A percentile compares a stretch with the other conserved stretches of the same genome.
Evolutionary conservation across 2,888 invertebrate species (phyloP).

Genomic region (Rotaria magnacalcarata): DNA sequence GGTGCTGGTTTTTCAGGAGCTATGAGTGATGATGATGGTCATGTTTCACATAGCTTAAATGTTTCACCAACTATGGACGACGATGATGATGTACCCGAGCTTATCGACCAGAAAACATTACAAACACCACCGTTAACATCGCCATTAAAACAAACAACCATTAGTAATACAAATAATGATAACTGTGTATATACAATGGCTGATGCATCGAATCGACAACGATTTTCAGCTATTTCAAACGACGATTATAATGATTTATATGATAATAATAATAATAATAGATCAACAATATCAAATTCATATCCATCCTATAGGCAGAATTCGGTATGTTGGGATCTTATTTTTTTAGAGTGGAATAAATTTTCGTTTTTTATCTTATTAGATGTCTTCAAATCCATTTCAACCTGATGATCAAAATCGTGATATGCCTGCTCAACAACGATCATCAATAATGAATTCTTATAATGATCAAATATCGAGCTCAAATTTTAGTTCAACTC

Average conservation of each 20-base stretch:
- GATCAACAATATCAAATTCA: neutral
- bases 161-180: neutral
- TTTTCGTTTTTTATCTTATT: neutral
- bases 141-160: neutral
- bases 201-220: neutral
- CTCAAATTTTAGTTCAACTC: neutral
- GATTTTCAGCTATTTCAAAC: neutral
- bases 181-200: neutral
- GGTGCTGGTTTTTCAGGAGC: neutral
- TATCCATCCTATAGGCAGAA: neutral
- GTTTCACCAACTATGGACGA: slow-evolving; percentile 16
- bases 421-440: too few relatives aligned
- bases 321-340: neutral
- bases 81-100: neutral
- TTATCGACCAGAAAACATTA: neutral
- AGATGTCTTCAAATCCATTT: neutral
- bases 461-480: neutral
- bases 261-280: neutral
- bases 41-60: neutral
- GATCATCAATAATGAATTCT: neutral
- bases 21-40: slow-evolving; percentile 2
- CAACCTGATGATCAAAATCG: neutral
- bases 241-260: neutral
- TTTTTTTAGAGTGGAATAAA: too few relatives aligned
- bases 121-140: neutral